A percentile compares a stretch with the other conserved stretches of the same genome.
Conservation (phyloP, 2,797 vertebrate genomes). For the Catostomus latipinnis region DNA sequence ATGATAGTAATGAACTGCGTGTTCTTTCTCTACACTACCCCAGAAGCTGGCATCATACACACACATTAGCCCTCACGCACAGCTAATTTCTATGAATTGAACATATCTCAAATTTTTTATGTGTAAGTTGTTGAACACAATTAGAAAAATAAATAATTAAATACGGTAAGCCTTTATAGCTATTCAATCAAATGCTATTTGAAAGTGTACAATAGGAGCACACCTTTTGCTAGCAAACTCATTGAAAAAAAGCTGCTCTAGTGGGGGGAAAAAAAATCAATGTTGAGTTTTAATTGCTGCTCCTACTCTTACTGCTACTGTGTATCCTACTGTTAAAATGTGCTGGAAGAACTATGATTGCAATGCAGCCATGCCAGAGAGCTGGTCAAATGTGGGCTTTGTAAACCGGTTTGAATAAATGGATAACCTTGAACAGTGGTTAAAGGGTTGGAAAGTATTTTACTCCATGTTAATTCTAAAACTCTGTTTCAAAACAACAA, state of each 20-base stretch:
- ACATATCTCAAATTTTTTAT: no score
- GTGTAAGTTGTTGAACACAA: neutral
- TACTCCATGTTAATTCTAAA: constrained; percentile 6
- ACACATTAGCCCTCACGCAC: neutral
- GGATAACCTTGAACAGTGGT: constrained; percentile 22
- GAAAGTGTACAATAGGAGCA: neutral
- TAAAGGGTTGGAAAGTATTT: neutral
- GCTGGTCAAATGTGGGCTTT: constrained; percentile 8
- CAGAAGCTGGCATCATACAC: constrained; percentile 8
- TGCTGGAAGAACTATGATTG: constrained; percentile 15
- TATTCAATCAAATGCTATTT: neutral
- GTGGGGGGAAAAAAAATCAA: constrained; percentile 15
- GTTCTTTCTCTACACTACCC: constrained; percentile 31
- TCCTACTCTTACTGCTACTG: neutral
- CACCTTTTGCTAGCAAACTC: neutral
- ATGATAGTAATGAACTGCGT: constrained; percentile 49
- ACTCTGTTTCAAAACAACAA: neutral
- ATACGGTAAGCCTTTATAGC: neutral
- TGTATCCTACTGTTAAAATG: constrained; percentile 14
- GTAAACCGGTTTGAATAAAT: constrained; percentile 14
- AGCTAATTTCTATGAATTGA: no score
- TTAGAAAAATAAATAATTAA: neutral
- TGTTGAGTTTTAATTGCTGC: constrained; percentile 40
- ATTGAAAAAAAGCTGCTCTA: neutral
- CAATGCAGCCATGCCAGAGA: constrained; percentile 16